Evolutionary conservation across 2,113 vertebrate species (phyloP).

Genomic region (Macquaria ambigua): DNA sequence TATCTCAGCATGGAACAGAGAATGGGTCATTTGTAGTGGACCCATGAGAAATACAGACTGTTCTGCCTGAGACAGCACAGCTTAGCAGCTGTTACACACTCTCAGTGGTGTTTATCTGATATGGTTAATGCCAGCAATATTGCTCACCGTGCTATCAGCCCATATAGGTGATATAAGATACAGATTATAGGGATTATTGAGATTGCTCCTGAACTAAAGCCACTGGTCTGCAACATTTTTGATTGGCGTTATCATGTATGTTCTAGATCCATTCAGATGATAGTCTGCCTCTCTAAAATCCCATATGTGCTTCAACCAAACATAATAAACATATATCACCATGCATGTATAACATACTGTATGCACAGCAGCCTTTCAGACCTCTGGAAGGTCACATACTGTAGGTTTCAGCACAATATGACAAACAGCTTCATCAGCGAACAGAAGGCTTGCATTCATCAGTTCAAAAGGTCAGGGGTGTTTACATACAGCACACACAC

Average conservation of each 20-base stretch:
- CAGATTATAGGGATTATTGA: slow-evolving; percentile 51
- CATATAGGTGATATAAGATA: slow-evolving; percentile 27
- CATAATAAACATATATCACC: neutral
- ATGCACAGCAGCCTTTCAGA: neutral
- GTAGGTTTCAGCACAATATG: slow-evolving; percentile 1
- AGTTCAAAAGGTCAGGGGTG: slow-evolving; percentile 7
- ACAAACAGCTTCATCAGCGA: neutral
- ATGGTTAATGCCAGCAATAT: slow-evolving; percentile 43
- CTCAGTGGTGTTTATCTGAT: slow-evolving; percentile 53
- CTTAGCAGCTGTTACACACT: slow-evolving; percentile 47
- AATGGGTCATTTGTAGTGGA: slow-evolving; percentile 43
- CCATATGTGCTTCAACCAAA: neutral
- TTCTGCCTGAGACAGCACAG: slow-evolving; percentile 38
- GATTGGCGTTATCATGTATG: neutral
- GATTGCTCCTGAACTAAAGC: slow-evolving; percentile 28
- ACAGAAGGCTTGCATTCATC: neutral
- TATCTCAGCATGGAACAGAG: slow-evolving; percentile 21
- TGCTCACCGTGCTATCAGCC: slow-evolving; percentile 8
- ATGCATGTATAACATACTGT: neutral
- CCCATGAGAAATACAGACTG: slow-evolving; percentile 60
- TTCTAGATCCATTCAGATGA: slow-evolving; percentile 16
- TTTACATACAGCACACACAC: slow-evolving; percentile 2
- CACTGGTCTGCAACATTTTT: slow-evolving; percentile 6
- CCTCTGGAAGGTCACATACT: neutral
- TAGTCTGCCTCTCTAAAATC: slow-evolving; percentile 4